These are phyloP conservation scores for Siderastrea siderea DNA, from an alignment of 92 coral and sea anemone species.

Conservation along the genomic window DNA sequence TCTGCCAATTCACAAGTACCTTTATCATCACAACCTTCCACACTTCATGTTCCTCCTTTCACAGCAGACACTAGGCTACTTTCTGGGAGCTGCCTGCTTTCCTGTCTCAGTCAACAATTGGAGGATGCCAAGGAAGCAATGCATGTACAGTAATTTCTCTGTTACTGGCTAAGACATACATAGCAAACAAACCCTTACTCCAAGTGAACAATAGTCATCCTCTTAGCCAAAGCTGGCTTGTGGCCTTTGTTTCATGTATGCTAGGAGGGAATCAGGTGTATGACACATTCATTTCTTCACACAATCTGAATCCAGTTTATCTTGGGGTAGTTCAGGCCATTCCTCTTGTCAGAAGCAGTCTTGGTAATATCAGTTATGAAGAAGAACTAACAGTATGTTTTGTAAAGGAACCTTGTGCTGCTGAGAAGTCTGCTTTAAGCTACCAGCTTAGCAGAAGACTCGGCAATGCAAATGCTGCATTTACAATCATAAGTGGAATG, in stretches of 20 bases:
- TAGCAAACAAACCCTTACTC: constrained; percentile 31
- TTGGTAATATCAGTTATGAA: constrained; percentile 1
- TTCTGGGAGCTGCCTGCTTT: constrained; percentile 34
- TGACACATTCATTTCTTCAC: constrained; percentile 17
- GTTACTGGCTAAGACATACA: constrained; percentile 58
- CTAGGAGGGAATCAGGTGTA: constrained; percentile 57
- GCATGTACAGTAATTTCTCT: constrained; percentile 57
- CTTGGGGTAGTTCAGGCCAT: constrained; percentile 35
- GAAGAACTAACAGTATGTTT: constrained; percentile 18
- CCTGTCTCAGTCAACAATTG: constrained; percentile 54
- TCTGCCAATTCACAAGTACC: no score
- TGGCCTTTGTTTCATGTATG: constrained; percentile 45
- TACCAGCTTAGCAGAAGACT: constrained; percentile 1
- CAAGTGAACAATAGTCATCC: constrained; percentile 17
- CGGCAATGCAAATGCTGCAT: background rate
- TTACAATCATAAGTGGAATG: background rate
- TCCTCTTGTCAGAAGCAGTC: background rate
- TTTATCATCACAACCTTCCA: background rate
- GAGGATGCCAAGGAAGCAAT: constrained; percentile 54
- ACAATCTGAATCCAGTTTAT: constrained; percentile 15
- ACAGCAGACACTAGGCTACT: background rate
- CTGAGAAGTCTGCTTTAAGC: background rate
- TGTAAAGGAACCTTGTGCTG: background rate
- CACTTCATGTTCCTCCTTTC: background rate
- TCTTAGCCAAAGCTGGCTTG: constrained; percentile 24